phyloP scores from a whole-genome alignment of 2,797 vertebrate genomes.

The Ciconia nigra region DNA sequence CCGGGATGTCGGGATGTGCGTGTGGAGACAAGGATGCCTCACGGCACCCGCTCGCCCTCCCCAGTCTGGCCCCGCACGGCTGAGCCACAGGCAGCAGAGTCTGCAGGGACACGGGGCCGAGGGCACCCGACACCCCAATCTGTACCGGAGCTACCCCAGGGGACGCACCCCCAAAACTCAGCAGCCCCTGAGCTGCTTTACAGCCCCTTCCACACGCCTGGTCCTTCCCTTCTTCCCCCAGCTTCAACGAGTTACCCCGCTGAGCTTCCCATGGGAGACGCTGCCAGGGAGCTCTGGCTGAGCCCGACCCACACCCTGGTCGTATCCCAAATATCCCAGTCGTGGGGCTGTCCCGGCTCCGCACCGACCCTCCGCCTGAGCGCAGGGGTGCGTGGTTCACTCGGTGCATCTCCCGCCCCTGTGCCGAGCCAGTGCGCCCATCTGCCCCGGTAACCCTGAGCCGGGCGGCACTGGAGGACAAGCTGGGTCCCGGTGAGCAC shows the following conservation, averaged over 20 bases:
- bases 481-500: background rate
- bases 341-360: background rate
- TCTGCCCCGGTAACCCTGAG: background rate
- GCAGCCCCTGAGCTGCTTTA: background rate
- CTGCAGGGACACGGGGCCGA: rapidly evolving
- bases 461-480: no score
- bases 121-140: background rate
- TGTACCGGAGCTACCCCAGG: background rate
- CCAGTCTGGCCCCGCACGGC: background rate
- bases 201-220: background rate
- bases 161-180: background rate
- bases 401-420: background rate
- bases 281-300: background rate
- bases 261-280: background rate
- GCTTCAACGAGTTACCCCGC: background rate
- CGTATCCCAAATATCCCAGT: background rate
- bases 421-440: background rate
- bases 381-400: background rate
- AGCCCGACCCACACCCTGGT: background rate
- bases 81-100: background rate
- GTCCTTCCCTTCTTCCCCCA: background rate
- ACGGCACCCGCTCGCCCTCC: background rate
- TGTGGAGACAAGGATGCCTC: background rate
- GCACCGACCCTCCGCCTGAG: rapidly evolving
- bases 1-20: background rate